Percentiles rank a stretch among this genome's conserved stretches.
phyloP scores from a whole-genome alignment of 2,113 vertebrate genomes.

The Dicerorhinus sumatrensis region DNA sequence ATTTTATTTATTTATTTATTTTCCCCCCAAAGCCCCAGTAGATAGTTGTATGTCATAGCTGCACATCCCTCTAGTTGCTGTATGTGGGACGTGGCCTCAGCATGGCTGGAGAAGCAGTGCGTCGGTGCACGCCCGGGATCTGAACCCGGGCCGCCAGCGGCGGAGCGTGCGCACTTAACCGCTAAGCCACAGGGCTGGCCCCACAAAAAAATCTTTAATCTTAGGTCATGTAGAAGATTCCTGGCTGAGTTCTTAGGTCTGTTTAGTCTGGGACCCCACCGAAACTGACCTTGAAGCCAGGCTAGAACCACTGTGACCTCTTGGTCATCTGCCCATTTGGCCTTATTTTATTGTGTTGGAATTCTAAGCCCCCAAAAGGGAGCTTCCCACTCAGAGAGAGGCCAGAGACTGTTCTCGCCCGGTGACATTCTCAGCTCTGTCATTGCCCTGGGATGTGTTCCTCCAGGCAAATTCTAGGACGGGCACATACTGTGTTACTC shows the following conservation, averaged over 20 bases:
- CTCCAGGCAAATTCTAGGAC: neutral
- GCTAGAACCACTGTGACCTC: neutral
- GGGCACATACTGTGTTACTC: neutral
- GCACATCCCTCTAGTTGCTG: too few relatives aligned
- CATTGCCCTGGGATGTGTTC: accelerated
- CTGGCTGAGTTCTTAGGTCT: neutral
- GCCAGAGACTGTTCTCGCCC: neutral
- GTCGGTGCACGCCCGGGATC: too few relatives aligned
- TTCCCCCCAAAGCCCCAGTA: too few relatives aligned
- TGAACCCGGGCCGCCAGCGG: too few relatives aligned
- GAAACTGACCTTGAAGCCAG: neutral
- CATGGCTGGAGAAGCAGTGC: too few relatives aligned
- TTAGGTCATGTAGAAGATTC: neutral
- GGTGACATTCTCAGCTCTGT: neutral
- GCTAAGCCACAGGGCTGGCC: too few relatives aligned
- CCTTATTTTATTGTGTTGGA: neutral
- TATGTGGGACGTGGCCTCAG: too few relatives aligned
- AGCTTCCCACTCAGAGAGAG: neutral
- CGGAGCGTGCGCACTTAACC: too few relatives aligned
- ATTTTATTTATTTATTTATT: too few relatives aligned
- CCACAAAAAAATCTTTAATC: neutral
- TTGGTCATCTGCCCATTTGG: too few relatives aligned
- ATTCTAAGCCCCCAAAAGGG: neutral
- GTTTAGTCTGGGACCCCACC: neutral
- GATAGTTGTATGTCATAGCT: too few relatives aligned